phyloP scores from a whole-genome alignment of 2,113 vertebrate species.

The Pterophyllum scalare region DNA sequence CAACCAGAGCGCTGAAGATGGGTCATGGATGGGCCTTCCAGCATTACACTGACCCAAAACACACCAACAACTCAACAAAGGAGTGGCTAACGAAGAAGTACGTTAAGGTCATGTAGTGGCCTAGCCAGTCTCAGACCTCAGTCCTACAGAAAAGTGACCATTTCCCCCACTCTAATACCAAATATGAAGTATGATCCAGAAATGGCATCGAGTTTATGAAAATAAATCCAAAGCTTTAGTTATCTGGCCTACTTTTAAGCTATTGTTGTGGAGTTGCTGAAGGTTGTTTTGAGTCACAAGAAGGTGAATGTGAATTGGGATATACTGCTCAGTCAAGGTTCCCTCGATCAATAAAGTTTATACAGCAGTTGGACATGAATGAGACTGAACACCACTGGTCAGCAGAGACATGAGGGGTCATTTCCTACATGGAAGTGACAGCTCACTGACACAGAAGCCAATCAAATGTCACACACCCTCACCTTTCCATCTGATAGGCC shows the following conservation, averaged over 20 bases:
- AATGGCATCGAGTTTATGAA: neutral
- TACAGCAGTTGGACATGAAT: neutral
- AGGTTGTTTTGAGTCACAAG: constrained; percentile 12
- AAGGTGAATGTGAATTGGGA: constrained; percentile 14
- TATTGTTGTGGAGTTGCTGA: neutral
- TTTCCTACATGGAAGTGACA: constrained; percentile 13
- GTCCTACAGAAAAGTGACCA: too few species aligned
- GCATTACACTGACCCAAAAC: too few species aligned
- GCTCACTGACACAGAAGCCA: constrained; percentile 44
- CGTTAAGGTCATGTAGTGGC: too few species aligned
- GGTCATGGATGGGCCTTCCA: too few species aligned
- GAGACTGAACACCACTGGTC: neutral
- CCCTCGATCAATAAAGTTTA: constrained; percentile 36
- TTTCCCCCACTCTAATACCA: too few species aligned
- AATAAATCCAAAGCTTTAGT: neutral
- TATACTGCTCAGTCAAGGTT: neutral
- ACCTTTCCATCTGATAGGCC: constrained; percentile 28
- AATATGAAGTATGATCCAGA: neutral
- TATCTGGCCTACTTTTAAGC: neutral
- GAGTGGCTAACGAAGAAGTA: too few species aligned
- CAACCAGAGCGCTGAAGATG: too few species aligned
- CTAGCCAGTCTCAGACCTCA: too few species aligned
- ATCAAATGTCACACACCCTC: constrained; percentile 38
- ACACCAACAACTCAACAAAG: too few species aligned
- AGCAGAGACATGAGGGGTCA: constrained; percentile 10